phyloP scores from a whole-genome alignment of 2,797 vertebrate species.

The Falco berigora region DNA sequence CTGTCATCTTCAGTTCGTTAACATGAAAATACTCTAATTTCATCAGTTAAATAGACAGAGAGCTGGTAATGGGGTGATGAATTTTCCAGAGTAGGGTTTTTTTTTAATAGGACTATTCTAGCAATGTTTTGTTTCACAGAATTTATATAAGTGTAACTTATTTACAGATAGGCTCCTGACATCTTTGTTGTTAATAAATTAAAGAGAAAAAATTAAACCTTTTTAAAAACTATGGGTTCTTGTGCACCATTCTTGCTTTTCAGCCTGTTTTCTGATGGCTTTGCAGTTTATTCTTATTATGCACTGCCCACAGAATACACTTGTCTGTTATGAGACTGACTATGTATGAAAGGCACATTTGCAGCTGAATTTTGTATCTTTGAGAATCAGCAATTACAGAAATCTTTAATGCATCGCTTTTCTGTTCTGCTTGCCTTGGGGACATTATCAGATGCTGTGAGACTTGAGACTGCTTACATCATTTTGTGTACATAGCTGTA shows the following conservation, averaged over 20 bases:
- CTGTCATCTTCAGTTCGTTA: neutral
- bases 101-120: neutral
- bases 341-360: neutral
- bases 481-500: neutral
- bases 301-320: neutral
- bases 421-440: neutral
- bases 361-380: neutral
- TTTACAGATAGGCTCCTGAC: neutral
- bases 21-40: neutral
- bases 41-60: neutral
- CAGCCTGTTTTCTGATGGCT: neutral
- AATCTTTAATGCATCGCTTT: neutral
- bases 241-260: neutral
- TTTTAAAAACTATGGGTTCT: neutral
- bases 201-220: neutral
- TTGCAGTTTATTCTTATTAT: neutral
- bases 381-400: neutral
- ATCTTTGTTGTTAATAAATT: neutral
- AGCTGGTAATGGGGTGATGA: neutral
- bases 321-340: neutral
- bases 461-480: neutral
- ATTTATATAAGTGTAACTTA: neutral
- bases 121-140: neutral
- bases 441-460: neutral
- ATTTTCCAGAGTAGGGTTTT: neutral